Evolutionary conservation across 2,797 vertebrate species (phyloP), one percentile per base, ranked within the genome.

Genomic region (Sitta carolinensis): DNA sequence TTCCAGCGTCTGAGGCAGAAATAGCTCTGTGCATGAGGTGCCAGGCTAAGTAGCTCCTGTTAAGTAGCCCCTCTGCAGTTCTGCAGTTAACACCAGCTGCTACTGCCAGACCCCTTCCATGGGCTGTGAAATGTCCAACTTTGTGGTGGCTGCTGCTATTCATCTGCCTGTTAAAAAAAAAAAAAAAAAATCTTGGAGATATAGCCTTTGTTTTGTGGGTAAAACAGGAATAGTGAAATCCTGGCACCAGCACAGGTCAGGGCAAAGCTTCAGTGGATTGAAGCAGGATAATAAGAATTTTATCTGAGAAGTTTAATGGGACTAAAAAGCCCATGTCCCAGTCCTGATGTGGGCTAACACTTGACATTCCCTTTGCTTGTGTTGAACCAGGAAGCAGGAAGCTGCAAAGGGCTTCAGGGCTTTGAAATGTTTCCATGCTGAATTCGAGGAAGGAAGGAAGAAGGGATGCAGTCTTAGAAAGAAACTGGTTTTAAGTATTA

Each of bases 11-110:
- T 93, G 87, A 86, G 79, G 84, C 89, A 93, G 90, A 94, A 95
- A 95, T 85, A 95, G 73, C 73, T 91, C 62, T 32, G 48, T 89
- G 94, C 89, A 45, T 54, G 55, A 76, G 85, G 92, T 96, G 93
- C 93, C 95, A 96, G 94, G 82, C 84, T 94, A 93, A 95, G 94
- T 92, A 95, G 94, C 87, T 95, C 80, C 90, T 95, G 93, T 95
- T 95, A 95, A 96, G 94, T 95, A 95, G 90, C 89, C 84, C 93
- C 92, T 96, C 62, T 94, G 89, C 92, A 92, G 2, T 73, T 63
- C 84, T 77, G 94, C 84, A 90, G 81, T 97, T 97, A 96, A 95
- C 94, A 92, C 93, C 36, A 43, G 59, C 59, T 80, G 55, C 81
- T 86, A n/a, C 76, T 97, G 94, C 96, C 94, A 96, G 95, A 67